Conservation (phyloP, 2,888 invertebrate genomes). For the Chrysolina oricalcia region DNA sequence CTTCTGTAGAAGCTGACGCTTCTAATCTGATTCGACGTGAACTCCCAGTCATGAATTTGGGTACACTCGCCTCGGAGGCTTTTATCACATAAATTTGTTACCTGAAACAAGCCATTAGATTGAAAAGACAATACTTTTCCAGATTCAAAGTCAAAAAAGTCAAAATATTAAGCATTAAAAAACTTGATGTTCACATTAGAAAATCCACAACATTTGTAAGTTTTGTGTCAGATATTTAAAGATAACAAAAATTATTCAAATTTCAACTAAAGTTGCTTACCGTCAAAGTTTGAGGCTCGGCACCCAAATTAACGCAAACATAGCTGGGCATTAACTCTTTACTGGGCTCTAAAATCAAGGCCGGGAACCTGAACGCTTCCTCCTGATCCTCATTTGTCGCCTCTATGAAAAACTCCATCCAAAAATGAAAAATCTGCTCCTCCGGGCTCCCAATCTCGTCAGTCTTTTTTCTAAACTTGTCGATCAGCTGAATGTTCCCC, state of each 20-base stretch:
- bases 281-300: slow-evolving; percentile 93
- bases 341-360: slow-evolving; percentile 91
- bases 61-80: slow-evolving; percentile 85
- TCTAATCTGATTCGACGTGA: slow-evolving; percentile 91
- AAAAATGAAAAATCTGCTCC: slow-evolving; percentile 92
- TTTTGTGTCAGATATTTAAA: too few species aligned
- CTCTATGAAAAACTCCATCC: slow-evolving; percentile 99
- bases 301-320: slow-evolving; percentile 94
- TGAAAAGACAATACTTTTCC: too few species aligned
- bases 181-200: too few species aligned
- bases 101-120: slow-evolving; percentile 55
- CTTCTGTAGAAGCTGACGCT: slow-evolving; percentile 95
- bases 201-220: too few species aligned
- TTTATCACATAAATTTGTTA: slow-evolving; percentile 84
- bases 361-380: slow-evolving; percentile 92
- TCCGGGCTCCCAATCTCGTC: slow-evolving; percentile 86
- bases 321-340: slow-evolving; percentile 96
- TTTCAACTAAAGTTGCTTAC: slow-evolving; percentile 75
- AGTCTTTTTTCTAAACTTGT: slow-evolving; percentile 87
- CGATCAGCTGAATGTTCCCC: slow-evolving; percentile 78
- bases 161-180: too few species aligned
- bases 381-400: slow-evolving; percentile 88
- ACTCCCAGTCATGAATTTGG: slow-evolving; percentile 95
- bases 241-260: neutral
- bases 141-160: too few species aligned